Evolutionary conservation across 2,888 invertebrate genomes (phyloP).

Genomic region (Sympetrum striolatum): DNA sequence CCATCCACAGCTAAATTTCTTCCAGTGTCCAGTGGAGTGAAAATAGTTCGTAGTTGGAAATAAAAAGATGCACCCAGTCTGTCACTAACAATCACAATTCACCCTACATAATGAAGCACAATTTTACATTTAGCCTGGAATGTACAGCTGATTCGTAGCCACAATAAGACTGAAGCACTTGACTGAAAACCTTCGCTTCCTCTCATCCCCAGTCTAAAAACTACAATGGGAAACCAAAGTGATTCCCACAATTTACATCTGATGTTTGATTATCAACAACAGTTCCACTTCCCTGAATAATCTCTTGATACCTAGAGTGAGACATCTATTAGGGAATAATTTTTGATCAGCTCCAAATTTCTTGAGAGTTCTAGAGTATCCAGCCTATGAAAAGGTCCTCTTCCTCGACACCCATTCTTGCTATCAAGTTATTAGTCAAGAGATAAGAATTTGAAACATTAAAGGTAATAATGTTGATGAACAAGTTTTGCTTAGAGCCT

Average conservation of each 20-base stretch:
- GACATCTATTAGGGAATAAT: not conserved
- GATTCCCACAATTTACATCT: not conserved
- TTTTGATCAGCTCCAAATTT: not conserved
- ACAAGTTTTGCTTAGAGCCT: not conserved
- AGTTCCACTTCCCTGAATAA: not conserved
- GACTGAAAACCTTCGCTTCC: not conserved
- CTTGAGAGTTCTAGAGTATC: not conserved
- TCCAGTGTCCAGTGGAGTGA: not conserved
- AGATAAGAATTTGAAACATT: not conserved
- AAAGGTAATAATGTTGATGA: not conserved
- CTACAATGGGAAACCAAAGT: not conserved
- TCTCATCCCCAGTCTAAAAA: not conserved
- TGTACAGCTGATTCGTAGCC: not conserved
- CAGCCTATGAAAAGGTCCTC: not conserved
- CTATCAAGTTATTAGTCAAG: not conserved
- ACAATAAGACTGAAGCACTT: not conserved
- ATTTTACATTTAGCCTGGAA: not conserved
- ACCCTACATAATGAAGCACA: not conserved
- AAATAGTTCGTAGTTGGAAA: not conserved
- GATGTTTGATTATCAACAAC: not conserved
- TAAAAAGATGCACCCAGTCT: not conserved
- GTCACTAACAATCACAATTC: not conserved
- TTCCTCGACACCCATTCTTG: not conserved
- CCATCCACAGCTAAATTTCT: not conserved
- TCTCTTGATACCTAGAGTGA: not conserved